phyloP scores from a whole-genome alignment of 2,113 vertebrate genomes.

The Solea senegalensis region DNA sequence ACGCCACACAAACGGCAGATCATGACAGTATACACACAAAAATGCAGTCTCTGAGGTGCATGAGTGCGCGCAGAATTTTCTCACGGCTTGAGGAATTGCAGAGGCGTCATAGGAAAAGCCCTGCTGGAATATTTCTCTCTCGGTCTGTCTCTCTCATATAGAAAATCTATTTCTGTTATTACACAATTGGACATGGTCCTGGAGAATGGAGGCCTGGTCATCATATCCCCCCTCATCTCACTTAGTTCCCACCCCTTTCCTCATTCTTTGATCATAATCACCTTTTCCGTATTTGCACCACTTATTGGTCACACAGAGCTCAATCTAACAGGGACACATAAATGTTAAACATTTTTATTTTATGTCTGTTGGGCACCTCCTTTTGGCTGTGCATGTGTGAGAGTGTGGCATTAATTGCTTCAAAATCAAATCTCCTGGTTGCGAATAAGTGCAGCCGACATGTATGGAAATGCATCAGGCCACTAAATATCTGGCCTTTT shows the following conservation, averaged over 20 bases:
- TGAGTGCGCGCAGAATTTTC: slow-evolving; percentile 54
- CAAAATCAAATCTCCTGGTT: slow-evolving; percentile 34
- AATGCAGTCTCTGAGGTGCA: not conserved
- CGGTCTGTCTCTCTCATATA: slow-evolving; percentile 8
- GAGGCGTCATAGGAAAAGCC: slow-evolving; percentile 66
- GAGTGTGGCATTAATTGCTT: not conserved
- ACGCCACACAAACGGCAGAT: not conserved
- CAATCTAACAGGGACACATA: slow-evolving; percentile 1
- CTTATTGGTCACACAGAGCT: slow-evolving; percentile 8
- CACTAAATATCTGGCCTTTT: no score
- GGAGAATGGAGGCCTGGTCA: slow-evolving; percentile 1
- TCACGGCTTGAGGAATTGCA: slow-evolving; percentile 75
- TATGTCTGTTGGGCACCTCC: no score
- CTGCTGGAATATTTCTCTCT: slow-evolving; percentile 58
- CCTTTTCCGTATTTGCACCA: slow-evolving; percentile 16
- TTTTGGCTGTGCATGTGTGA: not conserved
- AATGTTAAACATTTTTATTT: not conserved
- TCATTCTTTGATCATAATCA: slow-evolving; percentile 12
- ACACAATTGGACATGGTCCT: slow-evolving; percentile 19
- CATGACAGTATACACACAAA: not conserved
- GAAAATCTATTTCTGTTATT: slow-evolving; percentile 36
- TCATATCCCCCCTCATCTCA: not conserved
- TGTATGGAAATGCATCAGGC: no score
- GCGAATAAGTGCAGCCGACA: slow-evolving; percentile 17
- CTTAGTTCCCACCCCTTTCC: not conserved